Base-by-base conservation (phyloP, 2,888 invertebrate species). In the Ctenicera cuprea region DNA sequence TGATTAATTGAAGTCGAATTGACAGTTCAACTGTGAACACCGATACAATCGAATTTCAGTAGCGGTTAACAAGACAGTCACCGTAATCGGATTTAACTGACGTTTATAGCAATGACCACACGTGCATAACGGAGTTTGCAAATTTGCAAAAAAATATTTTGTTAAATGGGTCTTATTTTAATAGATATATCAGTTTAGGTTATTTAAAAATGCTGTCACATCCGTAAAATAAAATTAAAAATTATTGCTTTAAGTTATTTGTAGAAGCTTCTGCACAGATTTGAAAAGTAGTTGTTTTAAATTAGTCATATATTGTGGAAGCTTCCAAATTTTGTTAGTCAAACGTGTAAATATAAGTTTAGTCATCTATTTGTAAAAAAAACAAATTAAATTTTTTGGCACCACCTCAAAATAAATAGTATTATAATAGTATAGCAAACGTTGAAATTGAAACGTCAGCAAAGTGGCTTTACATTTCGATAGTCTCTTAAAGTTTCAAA, bases 41-140 rank as follows among this genome's bases (percentile, higher is more conserved):
- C 62, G 69, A 69, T 69, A 69, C 50, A 48, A 69, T 69, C 69
- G 52, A 69, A 69, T 41, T 69, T 62, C 69, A 69, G 69, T 69
- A 62, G 69, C 69, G 41, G 37, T 26, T 69, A 61, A 62, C 69
- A 69, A 69, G 62, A 38, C 69, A 69, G 69, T 69, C 69, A n/a
- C 26, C 30, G 41, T 69, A 69, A 69, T 69, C 62, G 41, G 62
- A 69, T 69, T 69, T 69, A 62, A 48, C 52, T 66, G 38, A 50
- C 37, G 50, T 50, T 62, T 62, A 62, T 62, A 61, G 69, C 45
- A 67, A 67, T 69, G 61, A 48, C 50, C 59, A 62, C 62, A 66
- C 50, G 54, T 66, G 52, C 54, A 66, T 66, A 66, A 66, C 45
- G 59, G 59, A 59, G 59, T 38, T 20, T 63, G 45, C 63, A 45